Base-by-base conservation (phyloP, 1,140 invertebrate genomes). In the Brachionus calyciflorus region DNA sequence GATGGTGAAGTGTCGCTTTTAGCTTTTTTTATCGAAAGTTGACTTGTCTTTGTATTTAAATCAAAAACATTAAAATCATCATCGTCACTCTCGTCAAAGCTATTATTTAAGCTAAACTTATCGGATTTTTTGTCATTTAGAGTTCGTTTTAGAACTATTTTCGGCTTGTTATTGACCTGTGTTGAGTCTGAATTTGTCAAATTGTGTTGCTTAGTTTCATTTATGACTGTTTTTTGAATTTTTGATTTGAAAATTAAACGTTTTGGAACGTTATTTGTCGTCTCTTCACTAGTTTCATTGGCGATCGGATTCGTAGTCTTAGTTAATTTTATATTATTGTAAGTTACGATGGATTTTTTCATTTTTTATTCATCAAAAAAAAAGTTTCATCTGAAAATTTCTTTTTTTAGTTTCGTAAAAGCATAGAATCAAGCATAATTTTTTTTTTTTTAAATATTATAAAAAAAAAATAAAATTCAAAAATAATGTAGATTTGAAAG, bases 211-310 rank as follows among this genome's bases (percentile, higher is more conserved):
- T 41, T 44, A 3, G 9, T 44, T 9, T 46, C 40, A n/a, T 24
- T 37, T 14, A 41, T 6, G 12, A 1, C 3, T 19, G 55, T 24
- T 65, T 65, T 65, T 4, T 14, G 12, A 26, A 28, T 37, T 37
- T 65, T 65, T 1, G 60, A 44, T 44, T 65, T 65, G n/a, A 65
- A 65, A 21, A 65, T 65, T 24, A 65, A 24, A 30, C 60, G n/a
- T 24, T 65, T 65, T 7, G 44, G 3, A 65, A n/a, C n/a, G n/a
- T 41, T 65, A 3, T 4, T 6, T 4, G 24, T 5, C 2, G 40
- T 24, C 40, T 19, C 37, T 12, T 24, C 12, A 0, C 14, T 21
- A 19, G 17, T 19, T 41, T 65, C 60, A 44, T 65, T 44, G 33
- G 7, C 17, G 10, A 17, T 24, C 9, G 37, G 7, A 12, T 41